Evolutionary conservation across 2,888 invertebrate genomes (phyloP).

Genomic region (Coecobrya sp.): DNA sequence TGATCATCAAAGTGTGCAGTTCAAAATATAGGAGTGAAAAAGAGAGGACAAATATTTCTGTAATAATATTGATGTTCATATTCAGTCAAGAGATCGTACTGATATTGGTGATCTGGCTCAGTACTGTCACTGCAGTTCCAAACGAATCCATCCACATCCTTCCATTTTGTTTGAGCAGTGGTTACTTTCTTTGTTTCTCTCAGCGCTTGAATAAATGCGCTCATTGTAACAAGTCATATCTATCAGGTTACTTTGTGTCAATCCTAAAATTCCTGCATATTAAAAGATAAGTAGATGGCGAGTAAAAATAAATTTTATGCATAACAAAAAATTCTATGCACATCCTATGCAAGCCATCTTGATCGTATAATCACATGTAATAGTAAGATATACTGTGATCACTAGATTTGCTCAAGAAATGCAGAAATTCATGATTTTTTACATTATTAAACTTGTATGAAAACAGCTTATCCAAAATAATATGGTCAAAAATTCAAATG

Average conservation of each 20-base stretch:
- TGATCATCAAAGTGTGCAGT: constrained; percentile 4
- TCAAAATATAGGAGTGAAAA: constrained; percentile 42
- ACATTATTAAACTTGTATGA: constrained; percentile 17
- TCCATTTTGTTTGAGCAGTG: constrained; percentile 29
- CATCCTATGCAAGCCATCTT: constrained; percentile 52
- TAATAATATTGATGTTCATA: constrained; percentile 9
- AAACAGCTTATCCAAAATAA: constrained; percentile 44
- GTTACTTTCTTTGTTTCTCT: constrained; percentile 64
- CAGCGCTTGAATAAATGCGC: constrained; percentile 13
- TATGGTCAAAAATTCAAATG: constrained; percentile 58
- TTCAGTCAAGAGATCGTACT: not conserved
- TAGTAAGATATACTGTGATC: not conserved
- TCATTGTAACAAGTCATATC: too few relatives aligned
- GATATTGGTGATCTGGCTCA: constrained; percentile 18
- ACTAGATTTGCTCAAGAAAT: constrained; percentile 10
- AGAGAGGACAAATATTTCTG: constrained; percentile 66
- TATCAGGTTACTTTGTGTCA: not conserved
- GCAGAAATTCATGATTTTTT: constrained; percentile 15
- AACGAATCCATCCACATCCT: constrained; percentile 51
- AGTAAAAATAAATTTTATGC: constrained; percentile 37
- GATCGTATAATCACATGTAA: not conserved
- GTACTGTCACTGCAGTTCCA: constrained; percentile 10
- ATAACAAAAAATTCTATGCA: constrained; percentile 37
- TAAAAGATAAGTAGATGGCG: not conserved
- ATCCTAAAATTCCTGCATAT: constrained; percentile 45